Conservation (phyloP, 2,113 vertebrate genomes). For the Alectura lathami region DNA sequence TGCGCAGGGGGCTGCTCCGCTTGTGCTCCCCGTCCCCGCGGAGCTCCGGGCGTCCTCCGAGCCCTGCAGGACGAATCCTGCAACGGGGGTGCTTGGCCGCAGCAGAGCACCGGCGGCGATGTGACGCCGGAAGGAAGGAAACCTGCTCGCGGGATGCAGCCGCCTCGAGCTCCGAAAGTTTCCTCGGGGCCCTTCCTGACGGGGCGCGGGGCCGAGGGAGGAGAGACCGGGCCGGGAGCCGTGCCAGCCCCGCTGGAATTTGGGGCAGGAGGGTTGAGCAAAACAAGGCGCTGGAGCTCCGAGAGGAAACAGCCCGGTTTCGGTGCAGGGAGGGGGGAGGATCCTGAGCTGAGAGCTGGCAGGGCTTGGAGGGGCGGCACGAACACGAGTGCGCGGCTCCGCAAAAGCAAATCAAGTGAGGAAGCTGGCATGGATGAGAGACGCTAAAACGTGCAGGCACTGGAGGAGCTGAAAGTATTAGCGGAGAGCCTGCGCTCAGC, state of each 20-base stretch:
- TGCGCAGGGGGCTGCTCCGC: too few species aligned
- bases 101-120: not conserved
- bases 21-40: not conserved
- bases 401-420: not conserved
- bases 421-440: not conserved
- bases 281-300: not conserved
- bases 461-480: constrained; percentile 41
- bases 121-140: constrained; percentile 51
- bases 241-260: not conserved
- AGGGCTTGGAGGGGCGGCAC: not conserved
- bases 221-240: not conserved
- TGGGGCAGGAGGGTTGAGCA: constrained; percentile 34
- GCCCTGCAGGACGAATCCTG: not conserved
- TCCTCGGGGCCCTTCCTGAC: not conserved
- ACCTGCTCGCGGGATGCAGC: not conserved
- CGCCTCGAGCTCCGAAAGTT: not conserved
- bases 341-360: not conserved
- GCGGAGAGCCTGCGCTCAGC: not conserved
- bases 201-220: not conserved
- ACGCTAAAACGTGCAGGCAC: not conserved
- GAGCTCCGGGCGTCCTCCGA: not conserved
- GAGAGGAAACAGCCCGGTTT: not conserved
- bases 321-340: not conserved
- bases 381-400: not conserved
- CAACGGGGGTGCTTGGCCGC: not conserved